phyloP scores from a whole-genome alignment of 2,797 vertebrate genomes.

The Sebastes goodei region DNA sequence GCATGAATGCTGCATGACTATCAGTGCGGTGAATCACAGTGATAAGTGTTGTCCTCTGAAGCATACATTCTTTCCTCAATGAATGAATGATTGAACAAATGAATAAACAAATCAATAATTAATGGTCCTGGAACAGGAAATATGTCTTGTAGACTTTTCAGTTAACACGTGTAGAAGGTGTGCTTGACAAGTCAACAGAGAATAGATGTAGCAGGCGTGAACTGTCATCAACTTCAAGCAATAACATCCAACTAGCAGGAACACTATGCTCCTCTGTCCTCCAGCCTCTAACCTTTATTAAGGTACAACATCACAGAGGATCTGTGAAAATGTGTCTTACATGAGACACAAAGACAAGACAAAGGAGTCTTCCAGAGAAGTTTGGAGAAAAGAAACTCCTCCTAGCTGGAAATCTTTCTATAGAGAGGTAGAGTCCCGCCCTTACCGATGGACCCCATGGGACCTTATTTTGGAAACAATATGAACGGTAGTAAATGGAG shows the following conservation, averaged over 20 bases:
- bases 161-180: not conserved
- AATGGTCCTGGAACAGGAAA: not conserved
- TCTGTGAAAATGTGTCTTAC: not conserved
- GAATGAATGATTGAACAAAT: not conserved
- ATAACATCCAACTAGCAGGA: not conserved
- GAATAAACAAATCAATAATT: slow-evolving; percentile 4
- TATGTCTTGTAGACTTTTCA: not conserved
- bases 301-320: not conserved
- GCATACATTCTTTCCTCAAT: not conserved
- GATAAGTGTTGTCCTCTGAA: not conserved
- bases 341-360: not conserved
- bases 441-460: no score
- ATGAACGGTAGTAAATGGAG: no score
- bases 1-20: not conserved
- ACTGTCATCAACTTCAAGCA: not conserved
- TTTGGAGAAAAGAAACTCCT: not conserved
- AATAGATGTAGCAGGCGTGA: not conserved
- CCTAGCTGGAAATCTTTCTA: no score
- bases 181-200: not conserved
- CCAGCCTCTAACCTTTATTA: not conserved
- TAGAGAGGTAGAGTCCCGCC: no score
- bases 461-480: no score
- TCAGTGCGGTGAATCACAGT: not conserved
- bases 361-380: not conserved
- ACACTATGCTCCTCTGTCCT: not conserved